Evolutionary conservation across 2,113 vertebrate genomes (phyloP).

Genomic region (Anas platyrhynchos): DNA sequence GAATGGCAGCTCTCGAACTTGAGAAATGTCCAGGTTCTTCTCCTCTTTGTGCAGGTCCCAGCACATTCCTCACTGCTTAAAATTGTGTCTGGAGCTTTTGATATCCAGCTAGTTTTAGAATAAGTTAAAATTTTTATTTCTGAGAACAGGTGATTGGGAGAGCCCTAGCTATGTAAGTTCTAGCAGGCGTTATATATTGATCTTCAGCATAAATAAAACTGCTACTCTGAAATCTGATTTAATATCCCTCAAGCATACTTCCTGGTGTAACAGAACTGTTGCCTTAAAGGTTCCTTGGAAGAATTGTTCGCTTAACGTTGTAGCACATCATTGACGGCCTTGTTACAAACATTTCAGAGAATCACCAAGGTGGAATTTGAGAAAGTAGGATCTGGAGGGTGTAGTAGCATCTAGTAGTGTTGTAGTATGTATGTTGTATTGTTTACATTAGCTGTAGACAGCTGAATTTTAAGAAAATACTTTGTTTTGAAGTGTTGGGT

Average conservation of each 20-base stretch:
- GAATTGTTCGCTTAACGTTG: not conserved
- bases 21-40: not conserved
- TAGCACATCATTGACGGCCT: not conserved
- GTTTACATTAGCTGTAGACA: not conserved
- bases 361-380: conserved; percentile 3
- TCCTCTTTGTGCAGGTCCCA: not conserved
- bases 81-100: not conserved
- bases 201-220: not conserved
- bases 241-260: not conserved
- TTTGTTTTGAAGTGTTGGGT: not conserved
- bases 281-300: not conserved
- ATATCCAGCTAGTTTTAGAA: not conserved
- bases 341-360: conserved; percentile 37
- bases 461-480: not conserved
- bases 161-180: not conserved
- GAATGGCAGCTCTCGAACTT: not conserved
- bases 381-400: not conserved
- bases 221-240: not conserved
- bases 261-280: not conserved
- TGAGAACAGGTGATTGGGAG: not conserved
- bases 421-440: not conserved
- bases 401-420: not conserved
- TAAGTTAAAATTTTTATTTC: not conserved
- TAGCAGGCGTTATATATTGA: not conserved
- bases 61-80: not conserved